Conservation (phyloP, 2,797 vertebrate species). For the Miichthys miiuy region DNA sequence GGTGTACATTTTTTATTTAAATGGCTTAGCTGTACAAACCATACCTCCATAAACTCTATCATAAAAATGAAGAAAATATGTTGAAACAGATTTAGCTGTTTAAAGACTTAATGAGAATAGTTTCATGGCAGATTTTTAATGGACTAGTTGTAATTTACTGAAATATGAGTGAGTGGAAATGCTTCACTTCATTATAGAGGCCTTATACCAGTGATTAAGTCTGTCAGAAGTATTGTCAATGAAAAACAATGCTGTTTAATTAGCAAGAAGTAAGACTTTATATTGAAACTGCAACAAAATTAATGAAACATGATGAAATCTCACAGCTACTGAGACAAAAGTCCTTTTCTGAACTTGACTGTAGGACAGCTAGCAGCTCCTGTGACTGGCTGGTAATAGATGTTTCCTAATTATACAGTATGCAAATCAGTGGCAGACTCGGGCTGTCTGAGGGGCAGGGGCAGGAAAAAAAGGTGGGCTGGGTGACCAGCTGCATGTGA, state of each 20-base stretch:
- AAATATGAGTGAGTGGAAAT: not conserved
- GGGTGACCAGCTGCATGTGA: too few relatives aligned
- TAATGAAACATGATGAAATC: not conserved
- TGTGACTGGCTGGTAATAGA: not conserved
- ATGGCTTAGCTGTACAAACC: constrained; percentile 1
- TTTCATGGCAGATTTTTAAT: not conserved
- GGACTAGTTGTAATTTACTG: not conserved
- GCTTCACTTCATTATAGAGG: not conserved
- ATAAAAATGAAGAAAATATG: not conserved
- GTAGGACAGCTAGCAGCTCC: not conserved
- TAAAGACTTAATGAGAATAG: not conserved
- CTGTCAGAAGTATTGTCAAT: not conserved
- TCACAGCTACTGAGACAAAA: not conserved
- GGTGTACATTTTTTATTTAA: not conserved
- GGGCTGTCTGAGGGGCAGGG: too few relatives aligned
- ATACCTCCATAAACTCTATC: too few relatives aligned
- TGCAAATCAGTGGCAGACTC: too few relatives aligned
- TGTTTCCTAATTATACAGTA: constrained; percentile 1
- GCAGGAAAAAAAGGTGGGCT: too few relatives aligned
- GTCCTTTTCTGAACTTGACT: not conserved
- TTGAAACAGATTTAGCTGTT: not conserved
- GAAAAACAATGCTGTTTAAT: not conserved
- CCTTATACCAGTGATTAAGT: not conserved
- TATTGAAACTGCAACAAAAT: not conserved
- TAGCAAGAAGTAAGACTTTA: not conserved